Conservation (phyloP, 2,888 invertebrate genomes). For the Nomada ruficornis region DNA sequence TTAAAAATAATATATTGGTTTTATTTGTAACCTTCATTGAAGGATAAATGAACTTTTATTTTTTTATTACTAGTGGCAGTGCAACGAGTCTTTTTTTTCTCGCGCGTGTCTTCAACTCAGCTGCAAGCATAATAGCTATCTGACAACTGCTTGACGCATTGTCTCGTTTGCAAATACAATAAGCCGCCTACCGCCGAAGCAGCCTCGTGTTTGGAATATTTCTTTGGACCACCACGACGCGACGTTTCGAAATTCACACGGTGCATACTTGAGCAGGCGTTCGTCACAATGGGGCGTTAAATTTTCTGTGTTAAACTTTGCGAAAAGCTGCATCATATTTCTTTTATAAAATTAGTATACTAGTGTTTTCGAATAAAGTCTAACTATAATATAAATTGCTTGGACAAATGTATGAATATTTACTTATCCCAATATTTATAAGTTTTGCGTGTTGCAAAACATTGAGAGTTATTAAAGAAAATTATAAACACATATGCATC, state of each 20-base stretch:
- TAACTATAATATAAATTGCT: no score
- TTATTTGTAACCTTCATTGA: no score
- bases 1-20: no score
- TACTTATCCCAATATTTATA: no score
- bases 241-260: slow-evolving; percentile 17
- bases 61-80: background rate
- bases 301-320: no score
- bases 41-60: background rate
- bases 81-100: background rate
- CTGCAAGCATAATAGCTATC: slow-evolving; percentile 18
- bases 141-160: slow-evolving; percentile 32
- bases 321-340: no score
- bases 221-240: slow-evolving; percentile 38
- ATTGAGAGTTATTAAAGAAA: no score
- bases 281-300: background rate
- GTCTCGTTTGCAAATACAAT: slow-evolving; percentile 56
- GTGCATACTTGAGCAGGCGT: background rate
- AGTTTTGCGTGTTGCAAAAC: no score
- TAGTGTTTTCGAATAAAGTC: no score
- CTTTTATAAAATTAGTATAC: no score
- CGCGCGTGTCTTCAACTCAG: background rate
- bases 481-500: no score
- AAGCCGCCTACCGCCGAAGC: slow-evolving; percentile 27
- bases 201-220: slow-evolving; percentile 53
- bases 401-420: no score